These are phyloP conservation scores for Podarcis siculus DNA, from an alignment of 2,797 vertebrate species.

Conservation along the genomic window DNA sequence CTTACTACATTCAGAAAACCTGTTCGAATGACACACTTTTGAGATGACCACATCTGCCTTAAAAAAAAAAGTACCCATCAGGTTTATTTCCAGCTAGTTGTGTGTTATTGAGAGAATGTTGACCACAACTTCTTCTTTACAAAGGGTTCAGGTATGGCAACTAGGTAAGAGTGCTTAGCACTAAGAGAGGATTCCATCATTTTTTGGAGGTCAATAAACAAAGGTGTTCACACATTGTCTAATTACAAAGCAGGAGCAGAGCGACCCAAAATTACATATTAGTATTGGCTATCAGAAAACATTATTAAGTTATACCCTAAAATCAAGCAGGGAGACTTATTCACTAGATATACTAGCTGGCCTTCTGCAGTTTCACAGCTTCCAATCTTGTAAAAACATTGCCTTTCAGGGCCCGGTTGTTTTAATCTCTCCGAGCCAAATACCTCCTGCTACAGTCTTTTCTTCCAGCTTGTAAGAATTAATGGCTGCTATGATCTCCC, in stretches of 20 bases:
- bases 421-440: conserved; percentile 12
- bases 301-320: conserved; percentile 6
- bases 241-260: neutral
- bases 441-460: conserved; percentile 18
- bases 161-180: neutral
- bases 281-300: neutral
- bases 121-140: neutral
- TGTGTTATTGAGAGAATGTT: neutral
- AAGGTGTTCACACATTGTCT: neutral
- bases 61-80: neutral
- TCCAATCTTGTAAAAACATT: neutral
- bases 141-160: neutral
- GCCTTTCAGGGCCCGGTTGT: neutral
- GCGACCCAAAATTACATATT: neutral
- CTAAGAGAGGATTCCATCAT: neutral
- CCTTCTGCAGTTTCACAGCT: neutral
- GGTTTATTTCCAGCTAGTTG: neutral
- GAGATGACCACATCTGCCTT: neutral
- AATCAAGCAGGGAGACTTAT: neutral
- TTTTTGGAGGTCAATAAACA: neutral
- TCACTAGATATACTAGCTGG: neutral
- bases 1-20: neutral
- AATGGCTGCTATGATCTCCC: conserved; percentile 30
- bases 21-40: neutral
- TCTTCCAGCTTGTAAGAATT: conserved; percentile 19